phyloP scores from a whole-genome alignment of 2,797 vertebrate genomes.

The Gymnothorax reevesii region DNA sequence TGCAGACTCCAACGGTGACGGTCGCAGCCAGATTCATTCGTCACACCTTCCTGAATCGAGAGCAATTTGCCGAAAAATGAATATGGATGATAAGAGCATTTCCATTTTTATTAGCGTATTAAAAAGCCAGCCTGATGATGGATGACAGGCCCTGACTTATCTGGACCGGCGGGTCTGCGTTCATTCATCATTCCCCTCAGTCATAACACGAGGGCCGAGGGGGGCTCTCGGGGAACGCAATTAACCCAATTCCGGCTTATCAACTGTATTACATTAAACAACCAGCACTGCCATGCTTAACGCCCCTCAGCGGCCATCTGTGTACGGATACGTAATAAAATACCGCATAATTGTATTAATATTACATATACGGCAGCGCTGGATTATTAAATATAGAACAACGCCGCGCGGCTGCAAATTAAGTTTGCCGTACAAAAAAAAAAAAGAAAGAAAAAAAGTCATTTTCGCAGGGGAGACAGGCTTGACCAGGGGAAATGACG shows the following conservation, averaged over 20 bases:
- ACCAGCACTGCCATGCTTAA: neutral
- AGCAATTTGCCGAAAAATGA: slow-evolving; percentile 63
- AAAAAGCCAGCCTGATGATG: slow-evolving; percentile 48
- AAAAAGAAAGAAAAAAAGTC: too few species aligned
- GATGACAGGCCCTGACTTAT: slow-evolving; percentile 39
- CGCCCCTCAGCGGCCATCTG: neutral
- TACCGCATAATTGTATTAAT: neutral
- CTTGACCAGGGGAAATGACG: neutral
- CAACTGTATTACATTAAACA: neutral
- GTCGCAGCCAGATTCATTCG: slow-evolving; percentile 61
- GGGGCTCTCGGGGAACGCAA: neutral
- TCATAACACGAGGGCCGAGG: neutral
- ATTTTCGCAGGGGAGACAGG: neutral
- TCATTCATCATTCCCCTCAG: slow-evolving; percentile 17
- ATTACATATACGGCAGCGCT: neutral
- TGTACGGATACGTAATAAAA: neutral
- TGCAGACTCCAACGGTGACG: neutral
- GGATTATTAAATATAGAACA: neutral
- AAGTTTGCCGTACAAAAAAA: neutral
- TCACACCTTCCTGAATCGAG: slow-evolving; percentile 55
- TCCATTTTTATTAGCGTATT: slow-evolving; percentile 64
- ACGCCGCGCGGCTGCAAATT: neutral
- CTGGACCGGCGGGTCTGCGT: neutral
- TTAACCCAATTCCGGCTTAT: slow-evolving; percentile 18
- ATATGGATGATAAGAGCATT: slow-evolving; percentile 56